Percentiles rank a stretch among this genome's conserved stretches.
These are phyloP conservation scores for Apodemus sylvaticus DNA, from an alignment of 2,113 vertebrate genomes.

Conservation along the genomic window DNA sequence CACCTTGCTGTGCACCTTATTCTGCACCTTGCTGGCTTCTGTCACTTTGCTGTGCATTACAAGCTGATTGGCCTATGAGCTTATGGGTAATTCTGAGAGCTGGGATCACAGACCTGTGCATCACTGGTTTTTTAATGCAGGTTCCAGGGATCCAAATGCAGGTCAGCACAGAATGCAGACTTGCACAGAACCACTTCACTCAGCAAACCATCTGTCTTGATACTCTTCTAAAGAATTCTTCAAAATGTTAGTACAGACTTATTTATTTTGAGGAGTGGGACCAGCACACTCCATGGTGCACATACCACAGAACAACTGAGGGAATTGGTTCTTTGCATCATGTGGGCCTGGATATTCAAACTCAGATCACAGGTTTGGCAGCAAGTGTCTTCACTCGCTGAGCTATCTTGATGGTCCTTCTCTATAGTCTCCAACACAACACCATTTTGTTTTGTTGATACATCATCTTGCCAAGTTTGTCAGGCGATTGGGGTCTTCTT, in stretches of 20 bases:
- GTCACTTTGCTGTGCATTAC: neutral
- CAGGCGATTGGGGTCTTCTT: neutral
- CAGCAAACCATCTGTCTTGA: neutral
- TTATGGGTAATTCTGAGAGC: neutral
- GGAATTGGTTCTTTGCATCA: neutral
- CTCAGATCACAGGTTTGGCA: neutral
- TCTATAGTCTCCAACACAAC: neutral
- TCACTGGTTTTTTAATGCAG: neutral
- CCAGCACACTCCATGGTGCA: neutral
- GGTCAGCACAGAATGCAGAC: neutral
- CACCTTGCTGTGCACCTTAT: too few species aligned
- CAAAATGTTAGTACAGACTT: neutral
- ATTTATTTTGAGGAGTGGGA: neutral
- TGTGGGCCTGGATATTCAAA: neutral
- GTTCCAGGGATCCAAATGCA: fast-evolving
- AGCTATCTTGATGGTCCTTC: neutral
- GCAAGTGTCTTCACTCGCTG: neutral
- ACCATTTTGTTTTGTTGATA: neutral
- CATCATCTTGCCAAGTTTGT: neutral
- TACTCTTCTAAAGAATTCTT: neutral
- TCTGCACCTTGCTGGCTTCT: neutral
- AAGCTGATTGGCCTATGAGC: neutral
- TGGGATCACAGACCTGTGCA: neutral
- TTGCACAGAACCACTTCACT: neutral
- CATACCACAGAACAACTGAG: neutral